Evolutionary conservation across 2,797 vertebrate species (phyloP).

Genomic region (Anguilla marmorata): DNA sequence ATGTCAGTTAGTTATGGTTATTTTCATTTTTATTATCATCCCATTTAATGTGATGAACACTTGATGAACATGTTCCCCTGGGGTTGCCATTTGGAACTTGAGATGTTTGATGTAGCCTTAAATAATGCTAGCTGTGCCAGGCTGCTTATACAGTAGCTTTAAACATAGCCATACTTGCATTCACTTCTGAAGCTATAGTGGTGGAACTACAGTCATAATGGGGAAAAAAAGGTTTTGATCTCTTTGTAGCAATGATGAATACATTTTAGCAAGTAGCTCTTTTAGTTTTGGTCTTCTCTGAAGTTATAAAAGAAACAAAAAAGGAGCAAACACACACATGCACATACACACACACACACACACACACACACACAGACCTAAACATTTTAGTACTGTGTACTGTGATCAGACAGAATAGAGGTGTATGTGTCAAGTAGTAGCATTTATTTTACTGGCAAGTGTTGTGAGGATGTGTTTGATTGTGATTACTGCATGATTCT

Average conservation of each 20-base stretch:
- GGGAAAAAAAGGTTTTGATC: too few species aligned
- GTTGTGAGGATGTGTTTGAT: slow-evolving; percentile 44
- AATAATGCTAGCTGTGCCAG: neutral
- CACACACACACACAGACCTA: neutral
- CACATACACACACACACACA: neutral
- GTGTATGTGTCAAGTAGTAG: neutral
- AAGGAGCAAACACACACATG: neutral
- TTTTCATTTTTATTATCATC: neutral
- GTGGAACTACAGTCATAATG: too few species aligned
- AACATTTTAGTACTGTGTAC: neutral
- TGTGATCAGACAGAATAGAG: neutral
- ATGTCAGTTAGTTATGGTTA: neutral
- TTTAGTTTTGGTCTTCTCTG: neutral
- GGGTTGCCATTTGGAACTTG: neutral
- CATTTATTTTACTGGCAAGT: slow-evolving; percentile 30
- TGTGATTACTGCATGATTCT: slow-evolving; percentile 39
- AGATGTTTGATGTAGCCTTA: neutral
- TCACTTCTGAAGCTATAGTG: neutral
- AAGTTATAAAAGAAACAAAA: neutral
- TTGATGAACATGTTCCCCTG: neutral
- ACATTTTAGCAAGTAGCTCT: too few species aligned
- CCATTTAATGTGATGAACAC: neutral
- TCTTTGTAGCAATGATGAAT: too few species aligned
- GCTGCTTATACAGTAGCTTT: too few species aligned
- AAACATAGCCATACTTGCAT: neutral